Conservation (phyloP, 2,113 vertebrate genomes). For the Smithornis capensis region DNA sequence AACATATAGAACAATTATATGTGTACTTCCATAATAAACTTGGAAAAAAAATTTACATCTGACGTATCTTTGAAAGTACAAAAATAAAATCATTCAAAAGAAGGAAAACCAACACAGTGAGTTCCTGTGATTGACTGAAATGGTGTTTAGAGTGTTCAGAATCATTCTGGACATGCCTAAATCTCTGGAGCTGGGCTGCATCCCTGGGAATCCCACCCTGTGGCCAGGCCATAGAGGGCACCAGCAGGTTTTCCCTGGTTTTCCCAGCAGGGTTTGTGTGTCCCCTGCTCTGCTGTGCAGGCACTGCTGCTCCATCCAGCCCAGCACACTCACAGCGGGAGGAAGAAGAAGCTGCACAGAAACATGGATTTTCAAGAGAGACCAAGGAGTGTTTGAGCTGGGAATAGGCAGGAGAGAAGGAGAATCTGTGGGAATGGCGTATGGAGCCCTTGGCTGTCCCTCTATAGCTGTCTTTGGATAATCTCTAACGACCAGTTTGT, state of each 20-base stretch:
- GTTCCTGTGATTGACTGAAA: background rate
- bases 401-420: background rate
- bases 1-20: background rate
- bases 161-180: background rate
- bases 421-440: background rate
- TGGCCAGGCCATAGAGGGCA: background rate
- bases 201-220: rapidly evolving
- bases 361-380: background rate
- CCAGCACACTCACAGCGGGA: background rate
- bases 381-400: background rate
- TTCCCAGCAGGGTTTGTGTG: background rate
- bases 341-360: background rate
- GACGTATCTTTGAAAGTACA: background rate
- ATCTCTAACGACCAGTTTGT: background rate
- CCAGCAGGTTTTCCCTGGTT: background rate
- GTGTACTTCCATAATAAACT: background rate
- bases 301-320: background rate
- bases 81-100: background rate
- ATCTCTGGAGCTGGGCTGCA: background rate
- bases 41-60: background rate
- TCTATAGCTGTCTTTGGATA: background rate
- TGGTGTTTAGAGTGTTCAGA: background rate
- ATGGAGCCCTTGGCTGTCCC: background rate
- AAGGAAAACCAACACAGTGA: background rate
- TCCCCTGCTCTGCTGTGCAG: background rate